phyloP scores from a whole-genome alignment of 2,113 vertebrate species.

The Seriola dumerili region DNA sequence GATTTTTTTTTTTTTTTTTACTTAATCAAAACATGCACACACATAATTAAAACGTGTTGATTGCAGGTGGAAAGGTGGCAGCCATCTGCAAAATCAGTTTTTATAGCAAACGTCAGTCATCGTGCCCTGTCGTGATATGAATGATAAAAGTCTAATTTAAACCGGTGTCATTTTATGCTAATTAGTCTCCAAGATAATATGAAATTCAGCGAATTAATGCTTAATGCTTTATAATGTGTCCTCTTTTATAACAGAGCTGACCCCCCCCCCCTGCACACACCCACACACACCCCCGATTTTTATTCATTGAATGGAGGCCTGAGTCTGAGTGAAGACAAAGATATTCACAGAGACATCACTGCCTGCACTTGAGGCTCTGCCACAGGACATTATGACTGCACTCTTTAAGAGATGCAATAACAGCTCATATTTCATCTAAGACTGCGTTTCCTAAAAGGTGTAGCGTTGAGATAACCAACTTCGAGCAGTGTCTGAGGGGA shows the following conservation, averaged over 20 bases:
- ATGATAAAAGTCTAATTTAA: neutral
- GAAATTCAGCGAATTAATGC: constrained; percentile 2
- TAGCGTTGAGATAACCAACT: constrained; percentile 36
- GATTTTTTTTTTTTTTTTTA: neutral
- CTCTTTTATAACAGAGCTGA: constrained; percentile 11
- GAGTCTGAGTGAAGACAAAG: constrained; percentile 47
- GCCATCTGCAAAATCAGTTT: neutral
- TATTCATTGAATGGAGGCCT: constrained; percentile 7
- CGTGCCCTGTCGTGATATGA: neutral
- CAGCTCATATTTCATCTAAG: constrained; percentile 64
- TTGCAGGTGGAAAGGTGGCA: neutral
- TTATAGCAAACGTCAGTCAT: neutral
- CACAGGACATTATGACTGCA: constrained; percentile 59
- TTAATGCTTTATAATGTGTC: constrained; percentile 13
- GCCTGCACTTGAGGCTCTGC: constrained; percentile 46
- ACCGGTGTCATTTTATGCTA: no score
- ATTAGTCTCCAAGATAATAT: neutral
- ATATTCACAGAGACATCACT: constrained; percentile 49
- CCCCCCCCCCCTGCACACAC: neutral
- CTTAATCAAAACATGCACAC: neutral
- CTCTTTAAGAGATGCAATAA: constrained; percentile 67
- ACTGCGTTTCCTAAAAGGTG: constrained; percentile 49
- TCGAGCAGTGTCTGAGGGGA: neutral
- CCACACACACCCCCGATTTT: neutral
- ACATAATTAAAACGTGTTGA: neutral